Evolutionary conservation across 2,797 vertebrate genomes (phyloP).

Genomic region (Hyperoplus immaculatus): DNA sequence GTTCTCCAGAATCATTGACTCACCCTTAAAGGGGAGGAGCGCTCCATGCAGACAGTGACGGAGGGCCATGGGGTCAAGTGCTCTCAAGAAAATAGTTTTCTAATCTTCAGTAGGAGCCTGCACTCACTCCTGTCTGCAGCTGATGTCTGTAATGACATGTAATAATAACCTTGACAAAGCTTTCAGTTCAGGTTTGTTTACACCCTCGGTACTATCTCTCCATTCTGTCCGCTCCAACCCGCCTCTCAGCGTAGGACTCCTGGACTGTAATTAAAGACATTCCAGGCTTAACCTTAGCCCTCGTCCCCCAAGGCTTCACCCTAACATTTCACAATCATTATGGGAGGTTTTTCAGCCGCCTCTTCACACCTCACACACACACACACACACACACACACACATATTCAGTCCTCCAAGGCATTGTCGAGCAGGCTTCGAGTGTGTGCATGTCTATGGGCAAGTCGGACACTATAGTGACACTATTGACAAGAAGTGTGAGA

Average conservation of each 20-base stretch:
- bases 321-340: conserved; percentile 74
- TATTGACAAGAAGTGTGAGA: conserved; percentile 23
- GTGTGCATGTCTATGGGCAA: conserved; percentile 33
- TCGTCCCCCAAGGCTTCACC: conserved; percentile 69
- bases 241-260: conserved; percentile 49
- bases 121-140: conserved; percentile 30
- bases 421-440: conserved; percentile 37
- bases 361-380: conserved; percentile 63
- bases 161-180: conserved; percentile 50
- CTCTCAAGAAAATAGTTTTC: conserved; percentile 5
- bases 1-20: no score
- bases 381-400: conserved; percentile 50
- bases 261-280: conserved; percentile 84
- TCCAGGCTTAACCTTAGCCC: conserved; percentile 82
- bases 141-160: conserved; percentile 30
- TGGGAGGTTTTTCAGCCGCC: conserved; percentile 71
- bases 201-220: conserved; percentile 45
- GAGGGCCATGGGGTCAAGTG: conserved; percentile 8
- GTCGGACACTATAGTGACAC: conserved; percentile 5
- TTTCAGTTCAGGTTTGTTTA: conserved; percentile 62
- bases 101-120: conserved; percentile 2
- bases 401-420: conserved; percentile 20
- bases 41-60: not conserved
- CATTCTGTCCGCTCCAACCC: conserved; percentile 47
- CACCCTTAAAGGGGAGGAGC: not conserved